Conservation (phyloP, 1,140 invertebrate genomes). For the Papilio dardanus region DNA sequence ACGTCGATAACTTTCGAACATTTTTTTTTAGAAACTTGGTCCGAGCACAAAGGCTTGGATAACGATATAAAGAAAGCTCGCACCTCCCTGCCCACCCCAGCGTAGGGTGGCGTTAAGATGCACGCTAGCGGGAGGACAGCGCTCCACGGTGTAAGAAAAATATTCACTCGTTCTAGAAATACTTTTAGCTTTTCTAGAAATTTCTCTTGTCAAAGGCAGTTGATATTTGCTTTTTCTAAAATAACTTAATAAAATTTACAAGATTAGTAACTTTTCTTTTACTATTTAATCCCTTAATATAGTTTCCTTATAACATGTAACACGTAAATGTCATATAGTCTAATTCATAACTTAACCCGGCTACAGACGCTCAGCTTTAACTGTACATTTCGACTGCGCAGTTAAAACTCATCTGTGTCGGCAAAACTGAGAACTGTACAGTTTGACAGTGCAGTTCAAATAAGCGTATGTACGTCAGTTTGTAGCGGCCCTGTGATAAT, state of each 20-base stretch:
- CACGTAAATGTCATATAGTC: no score
- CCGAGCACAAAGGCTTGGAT: constrained; percentile 47
- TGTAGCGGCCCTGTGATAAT: no score
- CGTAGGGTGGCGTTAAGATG: constrained; percentile 39
- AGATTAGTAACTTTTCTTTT: not conserved
- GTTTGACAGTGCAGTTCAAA: no score
- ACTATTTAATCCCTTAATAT: no score
- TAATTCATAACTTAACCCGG: no score
- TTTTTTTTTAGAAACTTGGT: constrained; percentile 46
- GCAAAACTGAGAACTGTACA: no score
- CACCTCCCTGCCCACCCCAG: constrained; percentile 32
- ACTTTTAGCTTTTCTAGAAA: not conserved
- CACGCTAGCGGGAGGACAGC: constrained; percentile 33
- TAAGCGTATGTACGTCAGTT: no score
- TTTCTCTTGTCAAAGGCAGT: constrained; percentile 5
- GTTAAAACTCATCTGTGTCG: no score
- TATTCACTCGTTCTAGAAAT: constrained; percentile 6
- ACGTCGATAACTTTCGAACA: constrained; percentile 45
- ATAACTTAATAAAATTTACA: not conserved
- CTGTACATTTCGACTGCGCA: no score
- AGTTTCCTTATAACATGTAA: no score
- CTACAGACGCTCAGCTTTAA: no score
- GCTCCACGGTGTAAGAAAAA: constrained; percentile 29
- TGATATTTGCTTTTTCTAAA: not conserved
- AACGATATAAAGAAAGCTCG: constrained; percentile 44